A percentile compares a stretch with the other conserved stretches of the same genome.
phyloP scores from a whole-genome alignment of 1,140 invertebrate genomes.

The Drosophila asahinai region DNA sequence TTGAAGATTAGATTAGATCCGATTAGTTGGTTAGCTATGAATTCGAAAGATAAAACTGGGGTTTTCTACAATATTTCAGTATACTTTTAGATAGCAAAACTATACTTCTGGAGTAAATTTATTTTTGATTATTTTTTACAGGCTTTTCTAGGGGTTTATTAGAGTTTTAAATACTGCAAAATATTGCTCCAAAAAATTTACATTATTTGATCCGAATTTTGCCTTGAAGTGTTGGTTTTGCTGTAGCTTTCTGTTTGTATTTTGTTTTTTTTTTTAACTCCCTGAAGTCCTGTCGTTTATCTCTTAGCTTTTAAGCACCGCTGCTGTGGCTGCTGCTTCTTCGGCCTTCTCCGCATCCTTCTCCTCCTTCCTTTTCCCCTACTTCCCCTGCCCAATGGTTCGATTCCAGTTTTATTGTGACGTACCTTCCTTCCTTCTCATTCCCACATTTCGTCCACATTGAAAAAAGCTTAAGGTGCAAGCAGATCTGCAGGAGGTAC shows the following conservation, averaged over 20 bases:
- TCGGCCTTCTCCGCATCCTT: conserved; percentile 12
- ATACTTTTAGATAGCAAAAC: too few species aligned
- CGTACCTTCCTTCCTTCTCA: conserved; percentile 16
- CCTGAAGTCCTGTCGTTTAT: conserved; percentile 15
- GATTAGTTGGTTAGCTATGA: background rate
- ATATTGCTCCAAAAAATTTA: too few species aligned
- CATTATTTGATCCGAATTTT: too few species aligned
- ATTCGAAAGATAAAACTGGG: background rate
- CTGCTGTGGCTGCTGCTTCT: conserved; percentile 31
- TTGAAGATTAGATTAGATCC: background rate
- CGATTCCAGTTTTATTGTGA: conserved; percentile 68
- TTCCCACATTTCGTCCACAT: conserved; percentile 40
- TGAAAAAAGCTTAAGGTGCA: conserved; percentile 66
- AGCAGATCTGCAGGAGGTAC: conserved; percentile 18
- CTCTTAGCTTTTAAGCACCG: conserved; percentile 21
- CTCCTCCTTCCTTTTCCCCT: conserved; percentile 17
- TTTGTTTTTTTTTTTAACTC: conserved; percentile 16
- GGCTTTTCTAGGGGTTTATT: too few species aligned
- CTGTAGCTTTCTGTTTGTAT: conserved; percentile 15
- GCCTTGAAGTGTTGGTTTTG: conserved; percentile 3
- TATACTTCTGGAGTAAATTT: too few species aligned
- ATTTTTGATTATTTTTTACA: too few species aligned
- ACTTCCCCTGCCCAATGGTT: background rate
- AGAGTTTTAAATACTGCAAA: too few species aligned
- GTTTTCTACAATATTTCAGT: background rate